Conservation (phyloP, 2,797 vertebrate genomes). For the Stomatorhinus walkeri region DNA sequence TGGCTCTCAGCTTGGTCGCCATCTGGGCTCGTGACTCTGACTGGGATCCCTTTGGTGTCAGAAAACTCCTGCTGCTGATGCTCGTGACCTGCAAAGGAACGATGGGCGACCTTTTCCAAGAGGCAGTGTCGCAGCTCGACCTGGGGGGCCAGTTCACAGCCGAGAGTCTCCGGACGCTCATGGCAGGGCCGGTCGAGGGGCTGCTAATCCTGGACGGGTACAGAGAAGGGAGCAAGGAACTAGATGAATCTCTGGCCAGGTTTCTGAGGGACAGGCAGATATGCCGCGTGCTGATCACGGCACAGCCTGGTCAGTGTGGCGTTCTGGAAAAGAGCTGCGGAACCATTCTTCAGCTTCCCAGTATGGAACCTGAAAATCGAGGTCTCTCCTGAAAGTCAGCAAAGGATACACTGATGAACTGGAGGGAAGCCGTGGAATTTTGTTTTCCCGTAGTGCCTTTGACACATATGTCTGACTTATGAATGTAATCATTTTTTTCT, state of each 20-base stretch:
- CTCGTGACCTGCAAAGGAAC: conserved; percentile 30
- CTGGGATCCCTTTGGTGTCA: conserved; percentile 18
- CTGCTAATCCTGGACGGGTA: conserved; percentile 50
- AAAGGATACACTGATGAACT: background rate
- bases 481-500: background rate
- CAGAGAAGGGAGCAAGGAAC: conserved; percentile 33
- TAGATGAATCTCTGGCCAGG: conserved; percentile 40
- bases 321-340: conserved; percentile 27
- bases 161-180: conserved; percentile 35
- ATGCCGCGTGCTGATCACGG: conserved; percentile 41
- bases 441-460: background rate
- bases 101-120: conserved; percentile 34
- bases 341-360: conserved; percentile 24
- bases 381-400: background rate
- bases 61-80: conserved; percentile 29
- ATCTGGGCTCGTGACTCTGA: conserved; percentile 35
- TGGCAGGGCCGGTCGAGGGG: conserved; percentile 20
- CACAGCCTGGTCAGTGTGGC: conserved; percentile 28
- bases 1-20: conserved; percentile 36
- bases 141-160: conserved; percentile 2
- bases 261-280: conserved; percentile 36
- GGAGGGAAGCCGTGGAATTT: background rate
- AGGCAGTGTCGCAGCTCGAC: conserved; percentile 31
- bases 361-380: background rate
- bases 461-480: background rate